A percentile compares a stretch with the other conserved stretches of the same genome.
phyloP scores from a whole-genome alignment of 2,888 invertebrate genomes.

The Tyria jacobaeae region DNA sequence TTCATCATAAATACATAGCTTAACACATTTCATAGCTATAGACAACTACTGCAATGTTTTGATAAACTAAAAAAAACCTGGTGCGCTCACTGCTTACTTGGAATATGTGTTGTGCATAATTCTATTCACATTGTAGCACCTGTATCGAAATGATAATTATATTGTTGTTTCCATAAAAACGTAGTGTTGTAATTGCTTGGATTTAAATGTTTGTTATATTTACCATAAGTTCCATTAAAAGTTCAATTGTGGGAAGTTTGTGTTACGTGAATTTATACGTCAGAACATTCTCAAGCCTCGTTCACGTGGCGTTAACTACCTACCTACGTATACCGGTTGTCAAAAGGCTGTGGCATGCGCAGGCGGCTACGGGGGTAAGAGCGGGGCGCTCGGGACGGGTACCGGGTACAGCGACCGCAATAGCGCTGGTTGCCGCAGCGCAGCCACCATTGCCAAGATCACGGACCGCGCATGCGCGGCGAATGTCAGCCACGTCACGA shows the following conservation, averaged over 20 bases:
- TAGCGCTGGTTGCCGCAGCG: conserved; percentile 72
- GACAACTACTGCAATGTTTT: conserved; percentile 14
- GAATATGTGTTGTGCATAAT: conserved; percentile 28
- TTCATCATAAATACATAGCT: conserved; percentile 37
- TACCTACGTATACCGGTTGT: conserved; percentile 80
- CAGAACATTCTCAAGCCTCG: conserved; percentile 80
- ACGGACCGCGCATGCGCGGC: conserved; percentile 84
- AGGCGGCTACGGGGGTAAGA: conserved; percentile 36
- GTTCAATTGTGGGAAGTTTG: conserved; percentile 71
- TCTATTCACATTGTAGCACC: conserved; percentile 31
- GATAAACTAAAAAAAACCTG: conserved; percentile 7
- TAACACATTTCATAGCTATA: conserved; percentile 30
- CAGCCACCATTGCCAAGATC: conserved; percentile 88
- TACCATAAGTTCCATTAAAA: conserved; percentile 62
- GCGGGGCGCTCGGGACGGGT: conserved; percentile 53
- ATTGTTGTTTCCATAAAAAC: conserved; percentile 32
- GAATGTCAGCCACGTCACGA: conserved; percentile 87
- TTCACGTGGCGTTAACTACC: conserved; percentile 65
- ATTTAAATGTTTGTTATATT: conserved; percentile 25
- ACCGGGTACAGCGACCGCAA: conserved; percentile 84
- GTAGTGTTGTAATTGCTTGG: conserved; percentile 36
- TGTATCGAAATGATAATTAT: conserved; percentile 47
- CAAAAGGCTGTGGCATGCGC: conserved; percentile 71
- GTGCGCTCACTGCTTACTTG: conserved; percentile 21
- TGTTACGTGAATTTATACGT: conserved; percentile 81